Percentiles rank a stretch among this genome's conserved stretches.
Evolutionary conservation across 2,888 invertebrate species (phyloP).

Genomic region (Oligia fasciuncula): DNA sequence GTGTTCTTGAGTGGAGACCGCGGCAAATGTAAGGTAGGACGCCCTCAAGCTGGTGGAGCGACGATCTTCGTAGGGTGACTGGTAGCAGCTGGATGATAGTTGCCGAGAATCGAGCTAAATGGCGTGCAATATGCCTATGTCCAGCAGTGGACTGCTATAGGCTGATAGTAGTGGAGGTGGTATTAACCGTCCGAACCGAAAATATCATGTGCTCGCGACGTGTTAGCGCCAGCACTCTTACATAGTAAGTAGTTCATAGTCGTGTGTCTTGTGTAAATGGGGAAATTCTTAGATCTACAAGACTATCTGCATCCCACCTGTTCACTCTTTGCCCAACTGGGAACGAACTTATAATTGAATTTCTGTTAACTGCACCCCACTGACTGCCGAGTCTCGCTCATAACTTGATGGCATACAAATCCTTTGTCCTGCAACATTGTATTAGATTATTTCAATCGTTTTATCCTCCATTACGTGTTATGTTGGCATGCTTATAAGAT

Average conservation of each 20-base stretch:
- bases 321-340: constrained; percentile 76
- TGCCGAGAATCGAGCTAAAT: too few relatives aligned
- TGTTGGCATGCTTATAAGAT: constrained; percentile 53
- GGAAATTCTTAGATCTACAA: neutral
- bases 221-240: neutral
- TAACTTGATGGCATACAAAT: constrained; percentile 81
- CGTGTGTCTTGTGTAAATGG: neutral
- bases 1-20: too few relatives aligned
- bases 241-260: neutral
- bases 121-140: too few relatives aligned
- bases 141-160: too few relatives aligned
- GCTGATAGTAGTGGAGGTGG: too few relatives aligned
- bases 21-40: too few relatives aligned
- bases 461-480: constrained; percentile 55
- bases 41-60: too few relatives aligned
- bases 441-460: constrained; percentile 69
- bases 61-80: too few relatives aligned
- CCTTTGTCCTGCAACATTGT: constrained; percentile 84
- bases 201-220: neutral
- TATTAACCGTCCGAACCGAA: neutral
- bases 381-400: constrained; percentile 83
- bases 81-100: too few relatives aligned
- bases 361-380: constrained; percentile 87
- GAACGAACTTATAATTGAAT: constrained; percentile 89
- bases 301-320: constrained; percentile 20